Base-by-base conservation (phyloP, 1,140 invertebrate species). In the Lysiphlebus fabarum region DNA sequence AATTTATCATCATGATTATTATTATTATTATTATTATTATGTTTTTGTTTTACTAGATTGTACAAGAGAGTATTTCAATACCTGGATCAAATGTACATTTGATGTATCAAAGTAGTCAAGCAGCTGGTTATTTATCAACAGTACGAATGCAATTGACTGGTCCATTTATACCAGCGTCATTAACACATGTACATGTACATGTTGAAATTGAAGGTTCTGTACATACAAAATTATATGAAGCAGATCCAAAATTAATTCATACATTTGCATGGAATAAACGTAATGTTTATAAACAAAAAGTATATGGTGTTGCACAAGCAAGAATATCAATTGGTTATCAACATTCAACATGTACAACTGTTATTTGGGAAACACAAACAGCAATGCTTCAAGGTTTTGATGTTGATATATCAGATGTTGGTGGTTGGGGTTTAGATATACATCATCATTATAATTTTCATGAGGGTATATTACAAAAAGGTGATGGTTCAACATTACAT, bases 391-490 rank as follows among this genome's bases (percentile, higher is more conserved):
- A 94, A 75, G 97, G 96, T n/a, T 97, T 96, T 79, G 94, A 98
- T 74, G 92, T 98, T 37, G 93, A 96, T 64, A 96, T 97, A 58
- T 96, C 95, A 0, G 93, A 97, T 72, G 91, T 99, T 47, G 95
- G 95, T 1, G 95, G 93, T 9, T 99, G 96, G 96, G 96, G 96
- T 57, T 79, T 99, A 14, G 92, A 98, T 71, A 95, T 98, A 56
- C 96, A 98, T 79, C 96, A 99, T 75, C 93, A 96, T 75, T 98
- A 98, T 79, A 98, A 99, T 74, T 96, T 96, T 82, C 91, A 95
- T 69, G 93, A 97, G 84, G 95, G 93, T 67, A 96, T 98, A 63
- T 78, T 98, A 43, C 95, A 98, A 74, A 96, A 96, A 75, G 96
- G 96, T 33, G 96, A 98, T 74, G 96, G 96, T 38, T 92, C 92